These are phyloP conservation scores for Eupithecia pulchellata DNA, from an alignment of 2,888 invertebrate species.

Conservation along the genomic window DNA sequence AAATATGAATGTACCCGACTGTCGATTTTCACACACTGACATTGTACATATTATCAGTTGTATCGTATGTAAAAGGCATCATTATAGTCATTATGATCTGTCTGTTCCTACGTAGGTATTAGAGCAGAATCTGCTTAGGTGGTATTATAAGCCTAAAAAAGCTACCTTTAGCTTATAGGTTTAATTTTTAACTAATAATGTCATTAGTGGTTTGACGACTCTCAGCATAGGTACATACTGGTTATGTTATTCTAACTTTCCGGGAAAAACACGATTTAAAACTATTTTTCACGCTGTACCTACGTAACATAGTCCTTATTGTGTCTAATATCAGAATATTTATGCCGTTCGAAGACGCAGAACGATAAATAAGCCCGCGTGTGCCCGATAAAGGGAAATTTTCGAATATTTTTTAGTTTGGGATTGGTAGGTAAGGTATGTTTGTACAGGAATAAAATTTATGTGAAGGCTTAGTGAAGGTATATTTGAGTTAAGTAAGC, in stretches of 20 bases:
- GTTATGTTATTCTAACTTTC: constrained; percentile 16
- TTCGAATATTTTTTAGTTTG: constrained; percentile 23
- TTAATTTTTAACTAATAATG: neutral
- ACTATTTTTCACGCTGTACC: constrained; percentile 36
- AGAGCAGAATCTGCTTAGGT: neutral
- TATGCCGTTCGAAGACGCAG: constrained; percentile 36
- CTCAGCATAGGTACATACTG: neutral
- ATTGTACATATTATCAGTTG: too few species aligned
- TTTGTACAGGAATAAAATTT: neutral
- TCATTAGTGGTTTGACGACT: neutral
- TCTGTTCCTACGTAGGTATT: too few species aligned
- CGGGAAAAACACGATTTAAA: constrained; percentile 34
- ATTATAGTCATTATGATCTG: too few species aligned
- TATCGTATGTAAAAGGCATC: too few species aligned
- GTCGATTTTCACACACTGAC: neutral
- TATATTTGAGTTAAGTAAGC: neutral
- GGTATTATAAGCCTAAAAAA: too few species aligned
- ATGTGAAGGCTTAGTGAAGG: too few species aligned
- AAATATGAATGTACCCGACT: neutral
- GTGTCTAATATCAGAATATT: constrained; percentile 46
- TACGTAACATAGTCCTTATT: constrained; percentile 45
- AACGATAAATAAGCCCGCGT: constrained; percentile 44
- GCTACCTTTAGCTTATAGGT: neutral
- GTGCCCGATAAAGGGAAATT: constrained; percentile 42
- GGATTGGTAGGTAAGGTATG: neutral